These are phyloP conservation scores for Platichthys stellatus DNA, from an alignment of 2,113 vertebrate species.

Conservation along the genomic window DNA sequence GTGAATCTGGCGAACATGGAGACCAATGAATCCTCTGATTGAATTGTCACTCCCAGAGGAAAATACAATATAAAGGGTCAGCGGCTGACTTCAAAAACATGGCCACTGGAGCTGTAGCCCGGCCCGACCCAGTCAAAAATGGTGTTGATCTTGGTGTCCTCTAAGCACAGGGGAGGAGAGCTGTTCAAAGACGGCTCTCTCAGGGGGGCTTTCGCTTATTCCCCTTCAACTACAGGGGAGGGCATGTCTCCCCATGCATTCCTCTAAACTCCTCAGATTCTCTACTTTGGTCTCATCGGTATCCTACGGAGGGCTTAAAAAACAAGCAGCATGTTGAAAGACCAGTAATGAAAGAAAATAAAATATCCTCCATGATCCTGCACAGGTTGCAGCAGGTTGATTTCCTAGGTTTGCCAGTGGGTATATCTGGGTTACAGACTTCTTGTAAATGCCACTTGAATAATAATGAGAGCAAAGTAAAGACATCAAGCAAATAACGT, in stretches of 20 bases:
- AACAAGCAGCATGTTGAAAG: conserved; percentile 12
- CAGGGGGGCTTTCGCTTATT: conserved; percentile 47
- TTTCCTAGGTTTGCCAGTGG: not conserved
- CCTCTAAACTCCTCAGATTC: conserved; percentile 23
- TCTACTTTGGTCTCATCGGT: conserved; percentile 26
- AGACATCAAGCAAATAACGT: no score
- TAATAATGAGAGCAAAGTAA: not conserved
- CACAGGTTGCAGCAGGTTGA: not conserved
- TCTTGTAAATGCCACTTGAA: not conserved
- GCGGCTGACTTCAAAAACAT: conserved; percentile 62
- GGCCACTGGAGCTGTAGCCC: conserved; percentile 24
- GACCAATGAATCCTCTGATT: conserved; percentile 71
- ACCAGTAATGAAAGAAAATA: not conserved
- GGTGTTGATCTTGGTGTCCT: conserved; percentile 57
- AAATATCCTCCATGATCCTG: conserved; percentile 1
- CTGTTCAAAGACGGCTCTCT: conserved; percentile 65
- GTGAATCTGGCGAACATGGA: conserved; percentile 53
- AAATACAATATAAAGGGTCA: conserved; percentile 70
- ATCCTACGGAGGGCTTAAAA: conserved; percentile 21
- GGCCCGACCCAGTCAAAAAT: conserved; percentile 55
- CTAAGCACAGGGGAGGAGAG: conserved; percentile 29
- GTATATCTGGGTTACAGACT: not conserved
- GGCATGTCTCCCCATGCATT: conserved; percentile 33
- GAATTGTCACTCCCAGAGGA: conserved; percentile 71
- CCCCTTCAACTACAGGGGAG: conserved; percentile 40